Percentiles rank a stretch among this genome's conserved stretches.
Evolutionary conservation across 1,140 invertebrate genomes (phyloP).

Genomic region (Ephestia elutella): DNA sequence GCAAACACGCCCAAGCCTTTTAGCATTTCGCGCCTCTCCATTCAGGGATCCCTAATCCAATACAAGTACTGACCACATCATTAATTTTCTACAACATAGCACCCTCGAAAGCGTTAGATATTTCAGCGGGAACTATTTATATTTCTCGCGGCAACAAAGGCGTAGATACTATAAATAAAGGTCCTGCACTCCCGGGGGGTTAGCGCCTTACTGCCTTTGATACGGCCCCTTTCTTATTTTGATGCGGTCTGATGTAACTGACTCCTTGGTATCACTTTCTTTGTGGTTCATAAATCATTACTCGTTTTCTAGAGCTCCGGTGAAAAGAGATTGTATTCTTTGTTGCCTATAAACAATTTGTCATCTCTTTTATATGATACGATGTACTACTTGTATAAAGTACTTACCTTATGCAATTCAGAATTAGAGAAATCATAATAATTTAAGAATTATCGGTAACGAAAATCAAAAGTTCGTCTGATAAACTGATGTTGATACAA

Average conservation of each 20-base stretch:
- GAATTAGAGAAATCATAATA: too few species aligned
- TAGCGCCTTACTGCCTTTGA: slow-evolving; percentile 64
- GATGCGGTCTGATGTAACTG: slow-evolving; percentile 54
- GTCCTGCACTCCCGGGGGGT: slow-evolving; percentile 43
- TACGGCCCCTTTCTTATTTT: slow-evolving; percentile 65
- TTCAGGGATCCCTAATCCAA: slow-evolving; percentile 57
- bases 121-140: slow-evolving; percentile 69
- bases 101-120: slow-evolving; percentile 61
- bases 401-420: too few species aligned
- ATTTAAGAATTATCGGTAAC: too few species aligned
- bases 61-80: slow-evolving; percentile 66
- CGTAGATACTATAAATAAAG: slow-evolving; percentile 66
- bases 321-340: not conserved
- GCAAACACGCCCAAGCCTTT: slow-evolving; percentile 51
- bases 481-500: too few species aligned
- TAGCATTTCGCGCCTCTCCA: slow-evolving; percentile 47
- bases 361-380: not conserved
- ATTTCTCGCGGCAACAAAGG: slow-evolving; percentile 64
- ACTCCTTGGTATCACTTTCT: slow-evolving; percentile 45
- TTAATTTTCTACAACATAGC: slow-evolving; percentile 69
- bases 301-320: slow-evolving; percentile 17
- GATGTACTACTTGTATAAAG: too few species aligned
- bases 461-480: too few species aligned
- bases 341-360: not conserved
- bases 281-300: slow-evolving; percentile 49